Conservation (phyloP, 2,888 invertebrate species). For the Pollenia amentaria region DNA sequence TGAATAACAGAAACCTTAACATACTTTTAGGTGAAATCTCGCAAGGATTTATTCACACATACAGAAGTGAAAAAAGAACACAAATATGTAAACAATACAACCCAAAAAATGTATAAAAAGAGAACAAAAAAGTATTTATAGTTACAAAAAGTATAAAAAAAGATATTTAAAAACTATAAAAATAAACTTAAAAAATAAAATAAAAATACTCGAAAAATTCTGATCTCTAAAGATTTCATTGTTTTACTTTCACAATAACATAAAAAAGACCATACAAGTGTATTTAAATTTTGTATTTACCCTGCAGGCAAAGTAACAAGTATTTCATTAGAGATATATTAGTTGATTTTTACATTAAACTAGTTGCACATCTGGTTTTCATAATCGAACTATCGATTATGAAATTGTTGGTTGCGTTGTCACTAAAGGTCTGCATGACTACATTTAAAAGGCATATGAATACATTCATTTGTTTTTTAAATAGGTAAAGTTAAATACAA, state of each 20-base stretch:
- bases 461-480: too few relatives aligned
- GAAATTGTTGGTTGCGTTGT: too few relatives aligned
- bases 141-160: too few relatives aligned
- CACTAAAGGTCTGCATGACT: too few relatives aligned
- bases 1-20: conserved; percentile 59
- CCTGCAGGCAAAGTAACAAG: too few relatives aligned
- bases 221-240: conserved; percentile 35
- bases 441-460: too few relatives aligned
- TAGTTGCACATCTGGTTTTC: too few relatives aligned
- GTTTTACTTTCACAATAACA: conserved; percentile 46
- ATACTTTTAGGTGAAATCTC: conserved; percentile 65
- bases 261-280: conserved; percentile 15
- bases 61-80: not conserved
- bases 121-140: not conserved
- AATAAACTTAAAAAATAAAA: not conserved
- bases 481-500: too few relatives aligned
- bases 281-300: not conserved
- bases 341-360: too few relatives aligned
- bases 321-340: too few relatives aligned
- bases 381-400: too few relatives aligned
- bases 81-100: conserved; percentile 28
- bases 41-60: conserved; percentile 19
- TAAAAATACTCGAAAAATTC: conserved; percentile 20
- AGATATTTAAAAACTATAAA: too few relatives aligned
- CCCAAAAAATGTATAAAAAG: not conserved